A percentile compares a stretch with the other conserved stretches of the same genome.
Conservation (phyloP, 2,113 vertebrate genomes). For the Laticauda laticaudata region DNA sequence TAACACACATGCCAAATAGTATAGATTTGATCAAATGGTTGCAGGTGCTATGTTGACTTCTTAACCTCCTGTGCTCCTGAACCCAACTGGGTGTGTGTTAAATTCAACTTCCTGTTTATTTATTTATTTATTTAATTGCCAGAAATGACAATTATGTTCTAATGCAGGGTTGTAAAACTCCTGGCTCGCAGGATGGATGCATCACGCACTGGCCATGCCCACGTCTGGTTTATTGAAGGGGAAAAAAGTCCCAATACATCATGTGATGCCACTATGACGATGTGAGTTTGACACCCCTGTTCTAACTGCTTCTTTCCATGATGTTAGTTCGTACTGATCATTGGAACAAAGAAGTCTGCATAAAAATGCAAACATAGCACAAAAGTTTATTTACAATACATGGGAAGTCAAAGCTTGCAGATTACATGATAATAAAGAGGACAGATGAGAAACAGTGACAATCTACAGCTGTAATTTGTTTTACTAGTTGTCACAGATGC, state of each 20-base stretch:
- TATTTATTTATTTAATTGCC: background rate
- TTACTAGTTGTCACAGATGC: slow-evolving; percentile 27
- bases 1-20: background rate
- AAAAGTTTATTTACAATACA: slow-evolving; percentile 21
- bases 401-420: slow-evolving; percentile 33
- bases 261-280: too few relatives aligned
- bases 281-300: too few relatives aligned
- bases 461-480: slow-evolving; percentile 28
- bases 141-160: too few relatives aligned
- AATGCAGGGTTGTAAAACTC: too few relatives aligned
- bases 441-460: slow-evolving; percentile 18
- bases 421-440: slow-evolving; percentile 42
- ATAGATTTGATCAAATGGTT: background rate
- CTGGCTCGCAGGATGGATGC: too few relatives aligned
- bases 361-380: slow-evolving; percentile 26
- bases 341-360: slow-evolving; percentile 47
- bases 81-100: slow-evolving; percentile 55
- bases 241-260: too few relatives aligned
- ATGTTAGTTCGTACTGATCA: slow-evolving; percentile 49
- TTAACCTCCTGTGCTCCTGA: slow-evolving; percentile 33
- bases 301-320: slow-evolving; percentile 48
- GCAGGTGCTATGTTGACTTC: background rate
- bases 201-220: too few relatives aligned
- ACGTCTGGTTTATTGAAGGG: too few relatives aligned
- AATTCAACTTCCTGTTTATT: slow-evolving; percentile 54